These are phyloP conservation scores for Stomorhina lunata DNA, from an alignment of 2,888 invertebrate genomes.

Conservation along the genomic window DNA sequence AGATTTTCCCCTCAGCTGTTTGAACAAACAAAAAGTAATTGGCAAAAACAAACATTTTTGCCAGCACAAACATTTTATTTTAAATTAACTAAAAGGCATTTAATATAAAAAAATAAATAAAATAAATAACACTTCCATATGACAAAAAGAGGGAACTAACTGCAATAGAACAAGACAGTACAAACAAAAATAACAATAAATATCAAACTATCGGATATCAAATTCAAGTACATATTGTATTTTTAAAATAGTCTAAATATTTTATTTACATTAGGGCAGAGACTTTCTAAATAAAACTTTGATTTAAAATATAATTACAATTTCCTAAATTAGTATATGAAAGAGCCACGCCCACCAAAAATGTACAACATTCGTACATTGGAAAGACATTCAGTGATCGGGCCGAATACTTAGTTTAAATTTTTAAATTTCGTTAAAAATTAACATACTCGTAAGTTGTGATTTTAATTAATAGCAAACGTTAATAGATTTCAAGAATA, in stretches of 20 bases:
- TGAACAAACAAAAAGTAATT: conserved; percentile 52
- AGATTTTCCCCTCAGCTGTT: conserved; percentile 22
- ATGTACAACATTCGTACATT: too few species aligned
- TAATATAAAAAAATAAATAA: background rate
- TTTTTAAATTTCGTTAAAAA: too few species aligned
- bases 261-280: conserved; percentile 2
- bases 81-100: conserved; percentile 24
- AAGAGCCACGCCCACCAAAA: too few species aligned
- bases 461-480: too few species aligned
- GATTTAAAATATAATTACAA: too few species aligned
- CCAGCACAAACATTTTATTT: background rate
- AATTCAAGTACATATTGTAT: conserved; percentile 50
- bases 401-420: too few species aligned
- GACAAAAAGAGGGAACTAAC: conserved; percentile 57
- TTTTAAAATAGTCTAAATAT: background rate
- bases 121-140: conserved; percentile 54
- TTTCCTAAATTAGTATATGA: too few species aligned
- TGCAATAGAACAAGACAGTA: too few species aligned
- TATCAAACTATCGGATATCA: conserved; percentile 62
- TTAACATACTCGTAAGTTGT: too few species aligned
- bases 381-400: too few species aligned
- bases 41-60: conserved; percentile 57
- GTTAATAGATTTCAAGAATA: too few species aligned
- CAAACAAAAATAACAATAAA: conserved; percentile 52
- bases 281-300: background rate